Conservation (phyloP, 2,797 vertebrate species). For the Syngnathus rostellatus region DNA sequence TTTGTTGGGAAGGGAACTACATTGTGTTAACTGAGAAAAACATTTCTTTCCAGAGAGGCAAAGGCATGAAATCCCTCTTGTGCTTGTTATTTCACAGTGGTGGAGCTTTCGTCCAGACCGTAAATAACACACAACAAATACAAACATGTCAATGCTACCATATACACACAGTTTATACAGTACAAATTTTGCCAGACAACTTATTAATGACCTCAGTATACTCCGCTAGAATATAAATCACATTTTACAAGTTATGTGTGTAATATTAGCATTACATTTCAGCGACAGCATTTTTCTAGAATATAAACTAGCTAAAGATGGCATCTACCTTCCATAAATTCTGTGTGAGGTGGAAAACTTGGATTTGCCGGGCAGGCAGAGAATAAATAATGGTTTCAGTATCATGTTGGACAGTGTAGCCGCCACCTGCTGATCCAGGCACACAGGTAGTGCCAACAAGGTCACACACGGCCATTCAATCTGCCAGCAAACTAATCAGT, state of each 20-base stretch:
- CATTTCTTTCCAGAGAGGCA: conserved; percentile 58
- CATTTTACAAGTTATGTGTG: not conserved
- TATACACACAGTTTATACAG: conserved; percentile 29
- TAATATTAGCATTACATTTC: conserved; percentile 3
- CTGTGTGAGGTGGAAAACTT: conserved; percentile 18
- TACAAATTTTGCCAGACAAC: conserved; percentile 40
- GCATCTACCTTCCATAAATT: conserved; percentile 12
- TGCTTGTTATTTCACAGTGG: conserved; percentile 81
- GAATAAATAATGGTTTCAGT: conserved; percentile 68
- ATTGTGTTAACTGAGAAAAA: conserved; percentile 43
- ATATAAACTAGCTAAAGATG: conserved; percentile 21
- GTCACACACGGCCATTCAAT: conserved; percentile 62
- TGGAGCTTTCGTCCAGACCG: conserved; percentile 59
- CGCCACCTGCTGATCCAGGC: conserved; percentile 61
- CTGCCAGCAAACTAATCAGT: conserved; percentile 69
- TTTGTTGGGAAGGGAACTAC: conserved; percentile 60
- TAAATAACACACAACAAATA: conserved; percentile 55
- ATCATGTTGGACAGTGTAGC: conserved; percentile 51
- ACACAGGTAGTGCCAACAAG: conserved; percentile 59
- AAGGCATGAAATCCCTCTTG: conserved; percentile 71
- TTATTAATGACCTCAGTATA: conserved; percentile 63
- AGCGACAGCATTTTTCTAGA: conserved; percentile 11
- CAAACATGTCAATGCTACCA: conserved; percentile 18
- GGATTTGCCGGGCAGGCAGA: conserved; percentile 35
- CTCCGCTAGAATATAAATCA: conserved; percentile 34